Evolutionary conservation across 2,888 invertebrate genomes (phyloP), one percentile per base, ranked within the genome.

Genomic region (Pasiphila rectangulata): DNA sequence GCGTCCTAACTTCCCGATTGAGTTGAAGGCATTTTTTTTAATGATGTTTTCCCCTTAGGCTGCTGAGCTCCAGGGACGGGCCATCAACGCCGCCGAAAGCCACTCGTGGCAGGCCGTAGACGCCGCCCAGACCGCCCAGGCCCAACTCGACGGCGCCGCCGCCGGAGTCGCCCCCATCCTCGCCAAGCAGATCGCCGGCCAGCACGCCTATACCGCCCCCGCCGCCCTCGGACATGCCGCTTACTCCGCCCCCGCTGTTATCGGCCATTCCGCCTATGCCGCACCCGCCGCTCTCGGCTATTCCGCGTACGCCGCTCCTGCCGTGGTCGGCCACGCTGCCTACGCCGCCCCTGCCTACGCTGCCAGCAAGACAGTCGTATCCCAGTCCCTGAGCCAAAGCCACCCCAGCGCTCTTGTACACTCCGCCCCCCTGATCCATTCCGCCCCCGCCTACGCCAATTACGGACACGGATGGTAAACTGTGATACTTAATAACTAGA

Each of bases 41-140:
- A 13, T 24, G 0, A 45, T 23, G 1, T 32, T n/a, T 9, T 23
- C 12, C 10, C 15, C 1, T n/a, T 17, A 48, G 63, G 83, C 85
- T 54, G 63, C 83, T 55, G 88, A 88, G 54, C 62, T 81, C 64
- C 85, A 85, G 38, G 87, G 85, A 44, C 83, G 73, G 58, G 86
- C 84, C 54, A 65, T 84, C n/a, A n/a, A n/a, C 59, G 88, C 86
- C 43, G 64, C 54, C 16, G 84, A 80, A 54, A 85, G 84, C 66
- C 80, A 87, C 75, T 82, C 83, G 12, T 88, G 88, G 85, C 40
- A n/a, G 49, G 54, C 42, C 66, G 30, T 9, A 15, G 57, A 54
- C 42, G 49, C 47, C 41, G 59, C 55, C 3, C 55, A 62, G 72
- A 87, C 87, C 69, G 78, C 66, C 1, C 74, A 84, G 61, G 87